Evolutionary conservation across 2,888 invertebrate species (phyloP).

Genomic region (Stegana nigrithorax): DNA sequence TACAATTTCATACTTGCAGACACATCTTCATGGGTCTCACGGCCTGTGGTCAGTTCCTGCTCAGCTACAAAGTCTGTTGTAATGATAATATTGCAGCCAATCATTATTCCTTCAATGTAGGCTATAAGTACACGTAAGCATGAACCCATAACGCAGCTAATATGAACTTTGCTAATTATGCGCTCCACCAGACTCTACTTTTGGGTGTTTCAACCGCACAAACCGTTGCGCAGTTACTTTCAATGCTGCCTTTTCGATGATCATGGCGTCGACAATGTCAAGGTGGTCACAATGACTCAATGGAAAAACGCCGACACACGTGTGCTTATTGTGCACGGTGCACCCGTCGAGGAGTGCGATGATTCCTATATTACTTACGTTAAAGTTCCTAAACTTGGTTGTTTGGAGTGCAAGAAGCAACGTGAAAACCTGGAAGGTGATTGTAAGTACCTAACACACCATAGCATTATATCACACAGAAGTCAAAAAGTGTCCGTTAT

Average conservation of each 20-base stretch:
- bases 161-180: not conserved
- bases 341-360: slow-evolving; percentile 66
- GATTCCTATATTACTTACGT: slow-evolving; percentile 68
- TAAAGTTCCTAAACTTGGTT: slow-evolving; percentile 74
- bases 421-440: slow-evolving; percentile 69
- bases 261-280: slow-evolving; percentile 73
- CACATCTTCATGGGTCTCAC: slow-evolving; percentile 95
- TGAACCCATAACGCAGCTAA: not conserved
- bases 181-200: slow-evolving; percentile 66
- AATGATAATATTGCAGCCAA: slow-evolving; percentile 71
- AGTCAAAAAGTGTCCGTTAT: no score
- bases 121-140: slow-evolving; percentile 75
- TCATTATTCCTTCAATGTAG: slow-evolving; percentile 72
- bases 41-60: slow-evolving; percentile 91
- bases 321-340: slow-evolving; percentile 73
- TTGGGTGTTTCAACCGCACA: slow-evolving; percentile 68
- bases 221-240: slow-evolving; percentile 67
- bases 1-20: slow-evolving; percentile 69
- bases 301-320: slow-evolving; percentile 73
- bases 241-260: slow-evolving; percentile 74
- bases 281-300: slow-evolving; percentile 74
- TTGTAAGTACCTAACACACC: slow-evolving; percentile 56
- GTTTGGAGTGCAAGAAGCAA: slow-evolving; percentile 73
- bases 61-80: slow-evolving; percentile 82
- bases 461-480: no score